Evolutionary conservation across 2,113 vertebrate species (phyloP).

Genomic region (Acrocephalus arundinaceus): DNA sequence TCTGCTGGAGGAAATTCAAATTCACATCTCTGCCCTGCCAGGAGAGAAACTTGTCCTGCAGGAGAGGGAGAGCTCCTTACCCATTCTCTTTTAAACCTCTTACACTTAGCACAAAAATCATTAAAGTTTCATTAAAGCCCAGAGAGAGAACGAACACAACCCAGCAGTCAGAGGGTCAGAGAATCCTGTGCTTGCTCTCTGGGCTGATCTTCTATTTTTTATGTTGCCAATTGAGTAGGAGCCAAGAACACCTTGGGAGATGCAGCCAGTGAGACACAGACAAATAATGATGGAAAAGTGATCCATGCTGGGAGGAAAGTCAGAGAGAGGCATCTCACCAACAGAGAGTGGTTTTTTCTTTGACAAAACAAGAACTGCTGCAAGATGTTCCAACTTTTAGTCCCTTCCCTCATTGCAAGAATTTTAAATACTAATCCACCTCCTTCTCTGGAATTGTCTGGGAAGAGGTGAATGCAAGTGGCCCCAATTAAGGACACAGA

Average conservation of each 20-base stretch:
- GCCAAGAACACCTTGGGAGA: constrained; percentile 31
- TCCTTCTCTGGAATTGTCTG: not conserved
- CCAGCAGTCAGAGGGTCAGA: not conserved
- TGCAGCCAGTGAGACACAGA: not conserved
- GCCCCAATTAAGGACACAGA: constrained; percentile 42
- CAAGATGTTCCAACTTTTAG: constrained; percentile 24
- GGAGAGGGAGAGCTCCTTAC: not conserved
- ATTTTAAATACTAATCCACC: not conserved
- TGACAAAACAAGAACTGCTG: constrained; percentile 7
- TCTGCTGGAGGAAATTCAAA: not conserved
- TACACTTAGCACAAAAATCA: not conserved
- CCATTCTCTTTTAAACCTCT: not conserved
- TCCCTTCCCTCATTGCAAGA: not conserved
- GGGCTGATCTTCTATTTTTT: not conserved
- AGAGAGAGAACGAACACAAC: not conserved
- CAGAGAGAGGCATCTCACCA: not conserved
- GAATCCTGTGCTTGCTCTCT: not conserved
- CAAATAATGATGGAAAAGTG: not conserved
- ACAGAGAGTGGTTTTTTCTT: not conserved
- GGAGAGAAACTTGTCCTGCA: not conserved
- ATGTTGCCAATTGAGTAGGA: not conserved
- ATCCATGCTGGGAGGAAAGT: constrained; percentile 21
- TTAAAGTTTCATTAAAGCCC: not conserved
- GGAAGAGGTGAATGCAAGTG: constrained; percentile 48
- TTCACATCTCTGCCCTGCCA: not conserved